Evolutionary conservation across 2,797 vertebrate genomes (phyloP), one percentile per base, ranked within the genome.

Genomic region (Eulemur mongoz): DNA sequence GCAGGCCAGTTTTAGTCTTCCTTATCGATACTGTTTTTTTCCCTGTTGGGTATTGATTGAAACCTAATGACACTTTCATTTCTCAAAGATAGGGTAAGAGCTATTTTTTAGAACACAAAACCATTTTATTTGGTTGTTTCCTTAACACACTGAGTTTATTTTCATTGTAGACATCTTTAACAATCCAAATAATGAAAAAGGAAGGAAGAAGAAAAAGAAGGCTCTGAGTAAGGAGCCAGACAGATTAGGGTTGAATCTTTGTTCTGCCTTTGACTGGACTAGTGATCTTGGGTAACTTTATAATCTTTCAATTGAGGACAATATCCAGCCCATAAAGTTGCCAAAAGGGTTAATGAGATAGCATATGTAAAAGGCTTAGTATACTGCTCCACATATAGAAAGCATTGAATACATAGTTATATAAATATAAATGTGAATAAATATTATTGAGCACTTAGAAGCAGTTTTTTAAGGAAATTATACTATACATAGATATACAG

Each of bases 101-200:
- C 69, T 89, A 9, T 82, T 93, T 61, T 95, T 96, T 35, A 78
- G 69, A 95, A 65, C 59, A 92, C 2, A 52, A 93, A 92, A 91
- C 17, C 14, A 50, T 85, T 95, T 89, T 57, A 83, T 63, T 82
- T 52, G 30, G 12, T 35, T 59, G 22, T 94, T 93, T 97, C 35
- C 35, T 79, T 89, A 86, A 86, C 43, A 79, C 7, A 76, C 57
- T 6, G 59, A 54, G 22, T 83, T 90, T 22, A 54, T 95, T 94
- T 95, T 93, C 69, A 65, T 82, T 89, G 73, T 61, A 72, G 83
- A 65, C 50, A 70, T 89, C 45, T 85, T 91, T 54, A 97, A 63
- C n/a, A 92, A 93, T 80, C 32, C 7, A 93, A 84, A 80, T 80
- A 57, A 73, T 89, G 27, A 78, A 78, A 83, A 89, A 69, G 22